Conservation (phyloP, 2,888 invertebrate genomes). For the Sisyra nigra region DNA sequence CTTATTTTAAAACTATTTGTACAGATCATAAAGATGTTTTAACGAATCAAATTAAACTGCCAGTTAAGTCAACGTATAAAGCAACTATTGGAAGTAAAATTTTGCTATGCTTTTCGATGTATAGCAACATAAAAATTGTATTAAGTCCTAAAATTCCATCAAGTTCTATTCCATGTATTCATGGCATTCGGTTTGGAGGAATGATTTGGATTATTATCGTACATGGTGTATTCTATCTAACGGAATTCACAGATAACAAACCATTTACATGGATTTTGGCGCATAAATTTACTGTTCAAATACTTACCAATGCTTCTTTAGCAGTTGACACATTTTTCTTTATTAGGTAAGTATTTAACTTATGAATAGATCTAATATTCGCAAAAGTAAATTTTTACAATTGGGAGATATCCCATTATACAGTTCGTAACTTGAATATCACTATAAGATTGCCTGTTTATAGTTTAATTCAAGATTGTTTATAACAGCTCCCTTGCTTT, state of each 20-base stretch:
- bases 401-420: too few relatives aligned
- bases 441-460: too few relatives aligned
- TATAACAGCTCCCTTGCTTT: too few relatives aligned
- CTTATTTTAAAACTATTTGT: too few relatives aligned
- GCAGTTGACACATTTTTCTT: constrained; percentile 33
- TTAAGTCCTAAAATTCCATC: constrained; percentile 22
- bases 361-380: constrained; percentile 8
- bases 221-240: constrained; percentile 29
- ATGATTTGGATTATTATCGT: constrained; percentile 39
- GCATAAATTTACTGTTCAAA: constrained; percentile 23
- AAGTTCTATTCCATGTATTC: constrained; percentile 26
- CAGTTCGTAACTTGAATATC: too few relatives aligned
- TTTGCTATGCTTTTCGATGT: constrained; percentile 31
- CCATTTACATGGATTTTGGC: constrained; percentile 21
- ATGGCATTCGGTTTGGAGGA: constrained; percentile 34
- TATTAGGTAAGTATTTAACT: constrained; percentile 19
- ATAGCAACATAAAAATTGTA: constrained; percentile 28
- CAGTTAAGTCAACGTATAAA: constrained; percentile 10
- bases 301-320: constrained; percentile 28
- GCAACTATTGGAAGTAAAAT: constrained; percentile 16
- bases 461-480: too few relatives aligned
- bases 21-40: too few relatives aligned
- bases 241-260: constrained; percentile 25
- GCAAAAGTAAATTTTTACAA: too few relatives aligned
- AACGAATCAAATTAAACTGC: too few relatives aligned